Evolutionary conservation across 2,113 vertebrate species (phyloP).

Genomic region (Indicator maculatus): DNA sequence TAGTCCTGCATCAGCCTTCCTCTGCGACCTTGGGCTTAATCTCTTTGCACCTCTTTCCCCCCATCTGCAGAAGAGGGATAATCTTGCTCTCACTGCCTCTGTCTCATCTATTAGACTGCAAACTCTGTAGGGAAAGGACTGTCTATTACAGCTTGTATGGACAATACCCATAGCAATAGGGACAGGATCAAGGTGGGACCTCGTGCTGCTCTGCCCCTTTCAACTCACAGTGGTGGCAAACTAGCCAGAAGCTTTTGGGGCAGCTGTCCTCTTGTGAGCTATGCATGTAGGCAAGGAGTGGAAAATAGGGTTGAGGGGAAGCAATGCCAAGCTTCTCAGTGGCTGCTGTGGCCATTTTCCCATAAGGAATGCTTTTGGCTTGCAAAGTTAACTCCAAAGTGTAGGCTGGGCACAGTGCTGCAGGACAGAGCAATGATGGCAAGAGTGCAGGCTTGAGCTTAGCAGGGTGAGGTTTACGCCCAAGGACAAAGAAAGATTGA

Average conservation of each 20-base stretch:
- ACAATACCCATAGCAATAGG: rapidly evolving
- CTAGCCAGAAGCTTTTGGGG: rapidly evolving
- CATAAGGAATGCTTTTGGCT: neutral
- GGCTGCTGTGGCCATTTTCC: neutral
- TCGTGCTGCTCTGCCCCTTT: neutral
- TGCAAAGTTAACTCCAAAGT: neutral
- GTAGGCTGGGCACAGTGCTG: rapidly evolving
- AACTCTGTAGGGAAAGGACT: neutral
- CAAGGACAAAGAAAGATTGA: rapidly evolving
- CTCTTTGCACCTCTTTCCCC: neutral
- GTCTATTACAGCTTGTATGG: neutral
- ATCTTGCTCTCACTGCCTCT: neutral
- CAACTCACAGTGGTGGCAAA: neutral
- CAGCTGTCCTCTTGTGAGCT: rapidly evolving
- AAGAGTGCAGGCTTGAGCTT: neutral
- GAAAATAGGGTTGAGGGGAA: rapidly evolving
- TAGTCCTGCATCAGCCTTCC: neutral
- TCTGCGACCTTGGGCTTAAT: neutral
- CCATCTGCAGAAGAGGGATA: neutral
- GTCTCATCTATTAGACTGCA: rapidly evolving
- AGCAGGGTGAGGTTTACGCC: rapidly evolving
- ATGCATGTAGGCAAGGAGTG: rapidly evolving
- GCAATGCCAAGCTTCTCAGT: neutral
- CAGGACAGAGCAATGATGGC: neutral
- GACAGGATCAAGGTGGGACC: neutral